Evolutionary conservation across 2,888 invertebrate genomes (phyloP), one percentile per base, ranked within the genome.

Genomic region (Temnothorax rugatulus): DNA sequence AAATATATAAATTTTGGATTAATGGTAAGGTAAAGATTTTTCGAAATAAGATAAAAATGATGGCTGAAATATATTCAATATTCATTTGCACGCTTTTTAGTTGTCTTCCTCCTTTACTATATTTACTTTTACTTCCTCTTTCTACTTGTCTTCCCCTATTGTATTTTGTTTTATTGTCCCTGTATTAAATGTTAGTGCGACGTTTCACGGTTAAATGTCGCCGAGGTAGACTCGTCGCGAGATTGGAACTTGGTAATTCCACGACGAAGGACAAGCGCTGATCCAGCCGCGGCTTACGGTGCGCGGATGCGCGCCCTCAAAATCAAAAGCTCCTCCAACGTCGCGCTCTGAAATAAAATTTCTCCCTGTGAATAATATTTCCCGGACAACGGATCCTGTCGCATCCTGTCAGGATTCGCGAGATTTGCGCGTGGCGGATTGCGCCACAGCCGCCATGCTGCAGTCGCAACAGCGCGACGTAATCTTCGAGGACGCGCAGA

Each of bases 351-450:
- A 66, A 77, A n/a, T n/a, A n/a, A n/a, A 77, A 77, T 68, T 44
- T 44, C 66, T 57, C 77, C 52, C n/a, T 41, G 44, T 29, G 66
- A 68, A 77, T 75, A 77, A 77, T 64, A 66, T 77, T 57, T 44
- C 54, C 77, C 41, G 44, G 54, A 68, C 66, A 44, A 52, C 41
- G 63, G 50, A 76, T 8, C 5, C 5, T 50, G 63, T 76, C 75
- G 77, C 54, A 57, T 68, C 25, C 76, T 25, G 38, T 52, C 15
- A 7, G 52, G 25, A 75, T 50, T 44, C 54, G 54, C 29, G 66
- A 77, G 41, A 68, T 77, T 77, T 54, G 44, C 29, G 41, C 54
- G 52, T 57, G n/a, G 54, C 15, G 68, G 68, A 77, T 77, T 77
- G 34, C 34, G 34, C 34, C n/a, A n/a, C n/a, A n/a, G n/a, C n/a